Evolutionary conservation across 2,888 invertebrate genomes (phyloP).

Genomic region (Mythimna pallens): DNA sequence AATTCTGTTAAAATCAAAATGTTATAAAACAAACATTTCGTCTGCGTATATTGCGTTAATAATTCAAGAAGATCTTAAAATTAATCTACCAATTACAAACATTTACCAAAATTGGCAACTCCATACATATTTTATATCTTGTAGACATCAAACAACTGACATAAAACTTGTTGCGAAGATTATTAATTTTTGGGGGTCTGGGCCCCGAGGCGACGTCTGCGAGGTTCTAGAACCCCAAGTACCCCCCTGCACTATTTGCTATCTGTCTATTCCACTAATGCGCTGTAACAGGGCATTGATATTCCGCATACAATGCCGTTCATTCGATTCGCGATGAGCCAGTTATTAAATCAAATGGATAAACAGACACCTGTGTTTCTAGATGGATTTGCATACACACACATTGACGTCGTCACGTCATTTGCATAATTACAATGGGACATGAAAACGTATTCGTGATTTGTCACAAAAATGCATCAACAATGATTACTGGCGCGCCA

Average conservation of each 20-base stretch:
- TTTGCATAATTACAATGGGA: slow-evolving; percentile 78
- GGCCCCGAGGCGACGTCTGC: slow-evolving; percentile 56
- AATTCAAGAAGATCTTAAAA: slow-evolving; percentile 7
- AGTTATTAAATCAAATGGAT: slow-evolving; percentile 88
- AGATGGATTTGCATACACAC: slow-evolving; percentile 74
- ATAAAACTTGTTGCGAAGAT: slow-evolving; percentile 55
- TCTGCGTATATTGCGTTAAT: not conserved
- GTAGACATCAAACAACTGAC: slow-evolving; percentile 42
- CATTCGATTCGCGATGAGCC: slow-evolving; percentile 83
- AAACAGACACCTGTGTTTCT: slow-evolving; percentile 83
- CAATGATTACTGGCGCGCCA: slow-evolving; percentile 56
- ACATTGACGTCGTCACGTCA: slow-evolving; percentile 67
- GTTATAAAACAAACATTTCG: not conserved
- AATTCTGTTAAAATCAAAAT: not conserved
- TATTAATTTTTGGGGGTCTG: slow-evolving; percentile 53
- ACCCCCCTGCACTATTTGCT: slow-evolving; percentile 78
- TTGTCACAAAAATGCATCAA: slow-evolving; percentile 70
- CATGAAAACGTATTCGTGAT: slow-evolving; percentile 67
- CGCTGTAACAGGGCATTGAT: slow-evolving; percentile 82
- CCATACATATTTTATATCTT: slow-evolving; percentile 45
- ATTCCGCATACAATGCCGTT: slow-evolving; percentile 81
- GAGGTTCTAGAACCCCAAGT: slow-evolving; percentile 59
- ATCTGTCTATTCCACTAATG: slow-evolving; percentile 85
- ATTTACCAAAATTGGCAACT: slow-evolving; percentile 31
- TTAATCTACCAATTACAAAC: slow-evolving; percentile 18